Evolutionary conservation across 2,113 vertebrate species (phyloP), one percentile per base, ranked within the genome.

Genomic region (Polyodon spathula): DNA sequence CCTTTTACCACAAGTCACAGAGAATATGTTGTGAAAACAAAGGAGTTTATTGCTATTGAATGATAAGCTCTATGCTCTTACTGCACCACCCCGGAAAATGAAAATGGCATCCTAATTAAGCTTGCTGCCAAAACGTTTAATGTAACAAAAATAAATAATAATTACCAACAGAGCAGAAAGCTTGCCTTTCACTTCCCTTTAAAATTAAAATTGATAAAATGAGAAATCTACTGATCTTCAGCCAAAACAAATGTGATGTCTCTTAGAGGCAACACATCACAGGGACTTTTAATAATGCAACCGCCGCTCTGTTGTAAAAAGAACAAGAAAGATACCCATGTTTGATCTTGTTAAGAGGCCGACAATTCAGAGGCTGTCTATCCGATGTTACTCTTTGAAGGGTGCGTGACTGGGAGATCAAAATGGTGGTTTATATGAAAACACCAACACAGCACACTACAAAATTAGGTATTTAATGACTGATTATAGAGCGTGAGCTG

Each of bases 91-190:
- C 43, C 59, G 27, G 12, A 40, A 53, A 54, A 66, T 63, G 73
- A 71, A 73, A 78, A 75, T 71, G 59, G 68, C 65, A 72, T 65
- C 71, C 73, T 77, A 59, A 76, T 74, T 73, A 73, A 62, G 68
- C 56, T 63, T 62, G 67, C 60, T 64, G 11, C 58, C 67, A 76
- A 76, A 78, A 56, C 46, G 56, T 72, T 76, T 64, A 55, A 63
- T 50, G 17, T 54, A 56, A 68, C 62, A 42, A 39, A 42, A 11
- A 50, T 10, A 39, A 59, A 60, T n/a, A 27, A 12, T 40, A 6
- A 27, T 38, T n/a, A 37, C 60, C 12, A 63, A 56, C 27, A 63
- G 44, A 50, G 3, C 27, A 15, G 11, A 60, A 59, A 54, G 63
- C 61, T 74, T 67, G 64, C 64, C 59, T 66, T 67, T 72, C 71